Conservation (phyloP, 2,888 invertebrate genomes). For the Brachypalpus laphriformis region DNA sequence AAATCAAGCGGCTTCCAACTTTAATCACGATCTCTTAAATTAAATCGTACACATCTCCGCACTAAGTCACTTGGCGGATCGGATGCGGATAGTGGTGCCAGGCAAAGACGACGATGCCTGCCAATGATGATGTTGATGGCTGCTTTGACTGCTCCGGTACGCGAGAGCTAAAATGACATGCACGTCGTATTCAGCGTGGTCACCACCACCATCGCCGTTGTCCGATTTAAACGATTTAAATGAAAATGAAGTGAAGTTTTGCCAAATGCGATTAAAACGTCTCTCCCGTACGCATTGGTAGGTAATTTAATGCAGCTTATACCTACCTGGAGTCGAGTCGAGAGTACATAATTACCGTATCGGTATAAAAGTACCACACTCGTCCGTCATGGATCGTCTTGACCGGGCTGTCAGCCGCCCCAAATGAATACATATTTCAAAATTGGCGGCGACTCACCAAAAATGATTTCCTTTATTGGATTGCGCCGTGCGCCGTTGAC, state of each 20-base stretch:
- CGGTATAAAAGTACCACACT: slow-evolving; percentile 62
- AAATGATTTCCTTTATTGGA: slow-evolving; percentile 71
- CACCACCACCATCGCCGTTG: slow-evolving; percentile 54
- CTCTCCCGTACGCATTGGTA: slow-evolving; percentile 47
- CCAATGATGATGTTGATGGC: slow-evolving; percentile 74
- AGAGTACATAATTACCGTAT: slow-evolving; percentile 66
- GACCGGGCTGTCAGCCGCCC: slow-evolving; percentile 45
- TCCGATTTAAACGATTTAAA: slow-evolving; percentile 72
- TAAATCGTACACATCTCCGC: slow-evolving; percentile 74
- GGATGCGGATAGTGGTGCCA: slow-evolving; percentile 69
- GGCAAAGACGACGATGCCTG: slow-evolving; percentile 67
- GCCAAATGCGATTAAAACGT: slow-evolving; percentile 74
- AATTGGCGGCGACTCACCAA: slow-evolving; percentile 46
- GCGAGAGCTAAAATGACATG: slow-evolving; percentile 71
- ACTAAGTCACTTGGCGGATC: slow-evolving; percentile 73
- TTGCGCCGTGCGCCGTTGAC: slow-evolving; percentile 66
- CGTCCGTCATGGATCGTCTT: slow-evolving; percentile 59
- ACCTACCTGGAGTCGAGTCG: slow-evolving; percentile 56
- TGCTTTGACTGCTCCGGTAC: slow-evolving; percentile 71
- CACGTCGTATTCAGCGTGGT: slow-evolving; percentile 61
- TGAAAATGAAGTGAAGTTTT: slow-evolving; percentile 70
- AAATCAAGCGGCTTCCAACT: slow-evolving; percentile 76
- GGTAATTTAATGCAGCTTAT: slow-evolving; percentile 74
- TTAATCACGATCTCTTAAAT: slow-evolving; percentile 76
- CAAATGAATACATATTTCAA: slow-evolving; percentile 47